Conservation (phyloP, 2,888 invertebrate species). For the Biston stratarius region DNA sequence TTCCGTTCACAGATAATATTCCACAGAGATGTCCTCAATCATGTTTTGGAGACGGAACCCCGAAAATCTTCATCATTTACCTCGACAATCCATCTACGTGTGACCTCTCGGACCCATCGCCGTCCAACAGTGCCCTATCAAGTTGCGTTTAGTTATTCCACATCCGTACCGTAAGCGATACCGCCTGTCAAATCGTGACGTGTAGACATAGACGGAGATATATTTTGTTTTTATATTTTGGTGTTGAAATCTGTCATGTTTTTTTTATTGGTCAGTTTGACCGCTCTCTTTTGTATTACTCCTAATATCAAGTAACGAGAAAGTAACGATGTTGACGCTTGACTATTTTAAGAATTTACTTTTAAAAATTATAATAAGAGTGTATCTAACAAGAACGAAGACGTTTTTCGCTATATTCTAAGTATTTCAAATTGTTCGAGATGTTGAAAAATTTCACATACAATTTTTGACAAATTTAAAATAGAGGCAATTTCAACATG, state of each 20-base stretch:
- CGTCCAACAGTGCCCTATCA: slow-evolving; percentile 18
- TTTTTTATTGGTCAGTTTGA: slow-evolving; percentile 23
- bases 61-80: background rate
- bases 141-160: slow-evolving; percentile 25
- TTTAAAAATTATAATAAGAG: no score
- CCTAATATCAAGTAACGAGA: background rate
- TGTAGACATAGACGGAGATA: slow-evolving; percentile 14
- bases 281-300: slow-evolving; percentile 11
- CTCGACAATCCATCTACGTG: background rate
- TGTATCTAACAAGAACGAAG: no score
- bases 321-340: background rate
- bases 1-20: no score
- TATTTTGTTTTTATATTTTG: slow-evolving; percentile 18
- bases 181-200: slow-evolving; percentile 35
- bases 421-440: background rate
- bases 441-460: slow-evolving; percentile 4
- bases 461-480: slow-evolving; percentile 1
- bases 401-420: slow-evolving; percentile 2
- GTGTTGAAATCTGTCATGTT: slow-evolving; percentile 28
- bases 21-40: no score
- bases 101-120: slow-evolving; percentile 15
- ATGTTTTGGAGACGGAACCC: background rate
- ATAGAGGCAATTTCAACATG: slow-evolving; percentile 6
- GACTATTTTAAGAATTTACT: no score
- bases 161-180: slow-evolving; percentile 33